Conservation (phyloP, 2,797 vertebrate species). For the Microctenopoma steveboyesi region DNA sequence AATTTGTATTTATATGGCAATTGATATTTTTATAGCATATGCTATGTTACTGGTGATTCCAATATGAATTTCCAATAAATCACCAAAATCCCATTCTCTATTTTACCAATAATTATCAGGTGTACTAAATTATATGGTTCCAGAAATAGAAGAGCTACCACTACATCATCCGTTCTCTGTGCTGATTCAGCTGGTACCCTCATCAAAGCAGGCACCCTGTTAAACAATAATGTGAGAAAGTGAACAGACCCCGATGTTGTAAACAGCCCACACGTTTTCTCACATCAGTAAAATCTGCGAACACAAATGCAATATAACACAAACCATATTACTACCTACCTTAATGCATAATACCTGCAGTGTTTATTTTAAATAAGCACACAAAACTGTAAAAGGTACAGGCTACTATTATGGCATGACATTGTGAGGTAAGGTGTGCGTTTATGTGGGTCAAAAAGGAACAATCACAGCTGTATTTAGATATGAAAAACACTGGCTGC, state of each 20-base stretch:
- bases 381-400: no score
- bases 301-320: background rate
- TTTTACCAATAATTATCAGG: no score
- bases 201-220: background rate
- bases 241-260: background rate
- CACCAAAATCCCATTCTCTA: no score
- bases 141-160: no score
- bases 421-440: background rate
- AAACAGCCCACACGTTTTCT: background rate
- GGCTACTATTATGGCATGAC: no score
- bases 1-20: no score
- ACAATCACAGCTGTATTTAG: constrained; percentile 8
- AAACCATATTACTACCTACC: background rate
- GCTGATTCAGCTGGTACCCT: background rate
- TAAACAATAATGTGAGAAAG: constrained; percentile 5
- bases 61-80: no score
- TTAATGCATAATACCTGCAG: background rate
- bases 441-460: background rate
- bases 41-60: no score
- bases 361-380: no score
- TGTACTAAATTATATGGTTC: no score
- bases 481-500: constrained; percentile 69
- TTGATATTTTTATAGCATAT: no score
- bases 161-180: background rate
- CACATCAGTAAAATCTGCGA: no score